phyloP scores from a whole-genome alignment of 1,140 invertebrate species.

The Lasioglossum albipes region DNA sequence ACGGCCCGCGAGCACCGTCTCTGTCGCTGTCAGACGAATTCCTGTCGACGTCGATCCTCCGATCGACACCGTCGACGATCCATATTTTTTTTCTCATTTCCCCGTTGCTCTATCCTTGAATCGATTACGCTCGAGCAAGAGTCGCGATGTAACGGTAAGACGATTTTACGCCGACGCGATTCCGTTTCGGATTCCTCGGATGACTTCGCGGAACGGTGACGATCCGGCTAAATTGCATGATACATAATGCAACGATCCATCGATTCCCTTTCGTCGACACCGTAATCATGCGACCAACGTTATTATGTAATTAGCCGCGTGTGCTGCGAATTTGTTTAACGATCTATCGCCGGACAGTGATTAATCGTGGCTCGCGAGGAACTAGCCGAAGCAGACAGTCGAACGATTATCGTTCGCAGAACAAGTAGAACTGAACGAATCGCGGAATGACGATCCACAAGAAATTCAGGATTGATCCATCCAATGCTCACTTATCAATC shows the following conservation, averaged over 20 bases:
- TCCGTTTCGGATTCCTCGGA: neutral
- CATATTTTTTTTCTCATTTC: neutral
- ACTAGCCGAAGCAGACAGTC: neutral
- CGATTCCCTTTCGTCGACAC: conserved; percentile 4
- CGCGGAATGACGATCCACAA: neutral
- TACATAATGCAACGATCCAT: conserved; percentile 6
- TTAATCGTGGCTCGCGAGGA: neutral
- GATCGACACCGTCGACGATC: neutral
- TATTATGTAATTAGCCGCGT: conserved; percentile 2
- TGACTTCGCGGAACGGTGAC: neutral
- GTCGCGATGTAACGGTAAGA: neutral
- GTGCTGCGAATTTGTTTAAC: neutral
- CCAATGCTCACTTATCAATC: no score
- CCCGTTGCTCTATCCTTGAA: neutral
- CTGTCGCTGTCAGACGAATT: no score
- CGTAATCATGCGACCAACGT: neutral
- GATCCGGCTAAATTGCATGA: neutral
- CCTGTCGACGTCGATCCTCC: neutral
- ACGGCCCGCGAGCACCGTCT: neutral
- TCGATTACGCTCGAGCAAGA: neutral
- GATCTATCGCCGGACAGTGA: neutral
- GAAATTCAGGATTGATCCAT: neutral
- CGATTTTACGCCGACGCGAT: no score
- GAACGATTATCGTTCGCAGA: neutral
- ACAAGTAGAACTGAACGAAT: neutral